Conservation (phyloP, 2,797 vertebrate genomes). For the Oceanodroma leucorhoa region DNA sequence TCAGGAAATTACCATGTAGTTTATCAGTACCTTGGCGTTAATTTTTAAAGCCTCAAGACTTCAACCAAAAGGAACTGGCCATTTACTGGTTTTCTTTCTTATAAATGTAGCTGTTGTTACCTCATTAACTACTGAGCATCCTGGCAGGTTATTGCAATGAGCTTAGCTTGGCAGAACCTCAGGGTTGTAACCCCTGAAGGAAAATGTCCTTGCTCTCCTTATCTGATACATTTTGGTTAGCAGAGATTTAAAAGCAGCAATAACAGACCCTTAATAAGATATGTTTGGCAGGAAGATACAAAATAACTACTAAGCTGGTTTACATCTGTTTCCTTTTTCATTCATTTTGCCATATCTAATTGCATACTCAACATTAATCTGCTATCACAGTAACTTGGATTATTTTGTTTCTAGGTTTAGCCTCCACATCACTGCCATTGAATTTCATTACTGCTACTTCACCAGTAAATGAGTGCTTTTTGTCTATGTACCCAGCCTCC, state of each 20-base stretch:
- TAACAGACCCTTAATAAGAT: background rate
- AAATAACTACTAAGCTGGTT: conserved; percentile 13
- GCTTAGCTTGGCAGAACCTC: background rate
- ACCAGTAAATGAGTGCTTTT: background rate
- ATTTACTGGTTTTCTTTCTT: background rate
- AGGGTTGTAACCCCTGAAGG: background rate
- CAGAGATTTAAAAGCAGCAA: conserved; percentile 13
- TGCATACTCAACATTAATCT: background rate
- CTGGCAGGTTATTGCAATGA: background rate
- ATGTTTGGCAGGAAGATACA: background rate
- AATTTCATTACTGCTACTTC: background rate
- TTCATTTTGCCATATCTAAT: conserved; percentile 5
- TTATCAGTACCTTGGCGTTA: background rate
- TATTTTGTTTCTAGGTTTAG: background rate
- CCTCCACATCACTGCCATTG: background rate
- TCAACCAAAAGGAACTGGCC: background rate
- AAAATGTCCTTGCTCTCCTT: background rate
- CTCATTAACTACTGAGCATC: conserved; percentile 33
- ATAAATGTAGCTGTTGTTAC: background rate
- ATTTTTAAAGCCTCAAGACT: conserved; percentile 16
- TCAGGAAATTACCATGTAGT: conserved; percentile 16
- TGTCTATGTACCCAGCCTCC: background rate
- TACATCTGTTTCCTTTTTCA: conserved; percentile 24
- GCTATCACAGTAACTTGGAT: background rate
- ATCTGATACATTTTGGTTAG: background rate